phyloP scores from a whole-genome alignment of 2,888 invertebrate species.

The Diploptera punctata region DNA sequence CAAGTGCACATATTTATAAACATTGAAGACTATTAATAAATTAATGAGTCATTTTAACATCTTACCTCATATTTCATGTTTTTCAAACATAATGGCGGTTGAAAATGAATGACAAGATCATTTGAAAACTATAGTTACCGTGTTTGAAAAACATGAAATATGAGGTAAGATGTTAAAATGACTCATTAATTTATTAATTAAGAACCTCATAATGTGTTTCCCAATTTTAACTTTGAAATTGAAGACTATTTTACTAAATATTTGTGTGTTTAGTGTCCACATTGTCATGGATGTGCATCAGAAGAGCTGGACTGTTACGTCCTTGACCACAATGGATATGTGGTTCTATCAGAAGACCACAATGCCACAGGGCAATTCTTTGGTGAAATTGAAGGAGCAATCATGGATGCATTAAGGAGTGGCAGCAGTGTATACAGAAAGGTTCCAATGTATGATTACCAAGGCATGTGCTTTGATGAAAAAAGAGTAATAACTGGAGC shows the following conservation, averaged over 20 bases:
- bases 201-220: too few relatives aligned
- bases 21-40: too few relatives aligned
- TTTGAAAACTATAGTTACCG: too few relatives aligned
- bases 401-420: constrained; percentile 66
- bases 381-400: constrained; percentile 78
- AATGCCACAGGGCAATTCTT: constrained; percentile 83
- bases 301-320: constrained; percentile 80
- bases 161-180: too few relatives aligned
- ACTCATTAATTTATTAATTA: too few relatives aligned
- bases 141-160: too few relatives aligned
- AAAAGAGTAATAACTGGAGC: constrained; percentile 50
- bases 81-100: too few relatives aligned
- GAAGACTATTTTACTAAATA: too few relatives aligned
- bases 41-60: too few relatives aligned
- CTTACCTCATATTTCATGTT: too few relatives aligned
- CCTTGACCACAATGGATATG: constrained; percentile 91
- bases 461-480: constrained; percentile 78
- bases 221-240: not conserved
- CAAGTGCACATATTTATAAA: too few relatives aligned
- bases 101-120: too few relatives aligned
- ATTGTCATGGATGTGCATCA: constrained; percentile 58
- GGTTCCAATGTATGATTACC: constrained; percentile 84
- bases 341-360: constrained; percentile 73
- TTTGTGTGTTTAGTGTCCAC: constrained; percentile 31
- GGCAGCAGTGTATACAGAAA: constrained; percentile 72